Evolutionary conservation across 2,797 vertebrate species (phyloP), one percentile per base, ranked within the genome.

Genomic region (Eupleurogrammus muticus): DNA sequence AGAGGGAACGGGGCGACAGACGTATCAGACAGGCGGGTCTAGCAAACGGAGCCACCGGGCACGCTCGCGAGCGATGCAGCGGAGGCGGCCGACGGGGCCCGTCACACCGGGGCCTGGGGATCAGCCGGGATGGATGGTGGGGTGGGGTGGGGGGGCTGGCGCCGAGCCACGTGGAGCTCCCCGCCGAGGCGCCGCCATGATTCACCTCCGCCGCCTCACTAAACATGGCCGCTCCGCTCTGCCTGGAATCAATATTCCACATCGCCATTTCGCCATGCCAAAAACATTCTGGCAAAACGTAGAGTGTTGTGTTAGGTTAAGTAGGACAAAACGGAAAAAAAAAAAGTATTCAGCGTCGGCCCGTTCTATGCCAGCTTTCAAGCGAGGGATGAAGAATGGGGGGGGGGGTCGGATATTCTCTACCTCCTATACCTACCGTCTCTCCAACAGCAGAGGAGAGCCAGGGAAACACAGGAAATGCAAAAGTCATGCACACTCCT

Each of bases 271-370:
- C 48, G 21, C 59, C 1, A 5, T 71, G 82, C 83, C 87, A 82
- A 82, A n/a, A 81, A 70, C 78, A 64, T 83, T 84, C 70, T 83
- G 83, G 81, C 82, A 79, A 87, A 89, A 75, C 5, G 47, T 17
- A 5, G 51, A 59, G 52, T 20, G 77, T 70, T 81, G 75, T 78
- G 75, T 79, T 60, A 71, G 79, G 79, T 82, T 83, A 80, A 83
- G 64, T 61, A 62, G 80, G 70, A 81, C 72, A 75, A 79, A 83
- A 80, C 72, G 60, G n/a, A n/a, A n/a, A n/a, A n/a, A n/a, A n/a
- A n/a, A 66, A 69, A 73, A 63, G 64, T 36, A 51, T 81, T 83
- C 62, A 70, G 46, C 20, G 49, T 44, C 66, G 55, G 28, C 76
- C 53, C 51, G 10, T 68, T 80, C 20, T 60, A 51, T 36, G 48